These are phyloP conservation scores for Kryptolebias marmoratus DNA, from an alignment of 2,113 vertebrate genomes.

Conservation along the genomic window DNA sequence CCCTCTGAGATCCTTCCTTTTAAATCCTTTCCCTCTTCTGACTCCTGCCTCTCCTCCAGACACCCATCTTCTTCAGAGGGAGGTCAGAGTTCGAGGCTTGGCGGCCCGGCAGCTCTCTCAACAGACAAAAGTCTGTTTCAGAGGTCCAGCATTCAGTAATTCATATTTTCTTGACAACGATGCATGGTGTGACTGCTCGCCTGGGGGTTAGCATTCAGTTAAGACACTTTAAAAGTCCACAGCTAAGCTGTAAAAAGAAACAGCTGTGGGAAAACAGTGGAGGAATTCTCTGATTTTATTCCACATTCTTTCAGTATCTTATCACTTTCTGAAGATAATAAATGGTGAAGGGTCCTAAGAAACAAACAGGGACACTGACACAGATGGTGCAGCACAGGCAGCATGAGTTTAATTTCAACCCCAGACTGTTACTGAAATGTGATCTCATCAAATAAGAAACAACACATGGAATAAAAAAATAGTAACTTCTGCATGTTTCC, in stretches of 20 bases:
- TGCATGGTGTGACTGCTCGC: conserved; percentile 51
- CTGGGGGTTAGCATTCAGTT: conserved; percentile 38
- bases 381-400: neutral
- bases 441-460: neutral
- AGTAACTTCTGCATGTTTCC: neutral
- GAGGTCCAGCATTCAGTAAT: conserved; percentile 37
- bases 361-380: conserved; percentile 9
- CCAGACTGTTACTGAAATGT: neutral
- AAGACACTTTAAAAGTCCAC: conserved; percentile 45
- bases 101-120: conserved; percentile 42
- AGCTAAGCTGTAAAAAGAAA: conserved; percentile 56
- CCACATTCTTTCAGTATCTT: conserved; percentile 65
- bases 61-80: conserved; percentile 58
- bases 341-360: conserved; percentile 12
- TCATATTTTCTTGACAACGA: conserved; percentile 63
- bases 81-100: conserved; percentile 68
- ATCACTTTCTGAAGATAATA: conserved; percentile 50
- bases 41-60: conserved; percentile 52
- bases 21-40: conserved; percentile 34
- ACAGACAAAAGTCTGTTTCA: conserved; percentile 71
- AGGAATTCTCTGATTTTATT: conserved; percentile 18
- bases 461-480: neutral
- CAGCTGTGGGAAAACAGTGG: conserved; percentile 40
- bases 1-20: conserved; percentile 34
- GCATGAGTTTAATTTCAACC: conserved; percentile 15